Conservation (phyloP, 2,888 invertebrate species). For the Morpho helenor region DNA sequence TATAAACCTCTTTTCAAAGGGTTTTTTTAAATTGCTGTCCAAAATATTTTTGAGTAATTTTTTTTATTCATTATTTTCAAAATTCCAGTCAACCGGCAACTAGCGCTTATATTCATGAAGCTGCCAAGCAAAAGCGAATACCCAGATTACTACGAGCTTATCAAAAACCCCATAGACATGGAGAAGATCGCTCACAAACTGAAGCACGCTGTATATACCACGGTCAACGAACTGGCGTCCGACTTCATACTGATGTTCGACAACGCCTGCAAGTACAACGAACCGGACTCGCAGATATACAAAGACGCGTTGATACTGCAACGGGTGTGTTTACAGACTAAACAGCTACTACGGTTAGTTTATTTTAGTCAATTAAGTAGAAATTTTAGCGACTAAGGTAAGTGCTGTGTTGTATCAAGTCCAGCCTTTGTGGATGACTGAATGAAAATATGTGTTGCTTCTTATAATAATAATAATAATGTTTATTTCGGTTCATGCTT, state of each 20-base stretch:
- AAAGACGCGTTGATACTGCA: constrained; percentile 97
- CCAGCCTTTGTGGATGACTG: too few species aligned
- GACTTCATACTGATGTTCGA: constrained; percentile 97
- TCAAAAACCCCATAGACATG: constrained; percentile 97
- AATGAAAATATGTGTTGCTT: too few species aligned
- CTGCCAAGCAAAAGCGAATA: constrained; percentile 96
- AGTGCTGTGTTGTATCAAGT: too few species aligned
- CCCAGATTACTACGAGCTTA: constrained; percentile 98
- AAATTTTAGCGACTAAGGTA: too few species aligned
- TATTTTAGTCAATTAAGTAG: too few species aligned
- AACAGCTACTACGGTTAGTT: constrained; percentile 86
- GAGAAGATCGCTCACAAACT: constrained; percentile 94
- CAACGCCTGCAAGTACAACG: constrained; percentile 98
- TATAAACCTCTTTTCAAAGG: too few species aligned
- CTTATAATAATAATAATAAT: too few species aligned
- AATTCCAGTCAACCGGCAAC: constrained; percentile 86
- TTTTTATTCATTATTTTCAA: too few species aligned
- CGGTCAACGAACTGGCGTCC: constrained; percentile 90
- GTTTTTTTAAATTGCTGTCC: too few species aligned
- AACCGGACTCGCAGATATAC: constrained; percentile 97
- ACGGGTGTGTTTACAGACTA: constrained; percentile 94
- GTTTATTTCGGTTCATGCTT: too few species aligned
- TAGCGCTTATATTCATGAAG: constrained; percentile 97
- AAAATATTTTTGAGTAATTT: too few species aligned
- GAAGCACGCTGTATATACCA: constrained; percentile 86